phyloP scores from a whole-genome alignment of 1,140 invertebrate species.

The Andricus grossulariae region DNA sequence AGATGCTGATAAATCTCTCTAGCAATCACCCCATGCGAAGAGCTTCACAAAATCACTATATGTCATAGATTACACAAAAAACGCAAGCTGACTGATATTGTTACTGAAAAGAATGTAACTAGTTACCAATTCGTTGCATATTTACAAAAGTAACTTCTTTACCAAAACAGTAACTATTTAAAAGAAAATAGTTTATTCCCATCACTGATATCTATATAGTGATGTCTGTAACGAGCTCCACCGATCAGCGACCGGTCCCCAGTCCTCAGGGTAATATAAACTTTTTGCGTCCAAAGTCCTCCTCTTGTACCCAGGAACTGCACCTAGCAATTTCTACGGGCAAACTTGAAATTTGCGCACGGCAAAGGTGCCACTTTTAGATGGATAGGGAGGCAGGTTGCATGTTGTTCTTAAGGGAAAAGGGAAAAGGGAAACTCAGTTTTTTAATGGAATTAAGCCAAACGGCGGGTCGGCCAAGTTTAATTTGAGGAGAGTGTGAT shows the following conservation, averaged over 20 bases:
- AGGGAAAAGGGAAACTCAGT: not conserved
- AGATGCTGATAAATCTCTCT: too few relatives aligned
- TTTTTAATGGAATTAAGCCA: conserved; percentile 22
- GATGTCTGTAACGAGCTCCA: too few relatives aligned
- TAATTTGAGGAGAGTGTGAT: not conserved
- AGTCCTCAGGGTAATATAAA: not conserved
- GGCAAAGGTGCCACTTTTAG: conserved; percentile 49
- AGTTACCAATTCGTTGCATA: too few relatives aligned
- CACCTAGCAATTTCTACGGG: conserved; percentile 56
- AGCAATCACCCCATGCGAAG: too few relatives aligned
- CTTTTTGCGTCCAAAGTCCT: not conserved
- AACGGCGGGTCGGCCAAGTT: not conserved
- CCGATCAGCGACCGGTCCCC: conserved; percentile 8
- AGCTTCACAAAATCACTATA: too few relatives aligned
- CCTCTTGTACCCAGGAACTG: not conserved
- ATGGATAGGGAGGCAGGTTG: not conserved
- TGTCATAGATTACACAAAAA: too few relatives aligned
- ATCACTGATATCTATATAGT: too few relatives aligned
- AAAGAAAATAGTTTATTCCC: too few relatives aligned
- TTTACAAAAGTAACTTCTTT: too few relatives aligned
- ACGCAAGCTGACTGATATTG: too few relatives aligned
- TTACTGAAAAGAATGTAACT: too few relatives aligned
- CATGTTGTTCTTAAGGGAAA: not conserved
- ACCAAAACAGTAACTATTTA: too few relatives aligned
- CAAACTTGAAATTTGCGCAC: conserved; percentile 63